Base-by-base conservation (phyloP, 1,140 invertebrate genomes). In the Chelonus insularis region DNA sequence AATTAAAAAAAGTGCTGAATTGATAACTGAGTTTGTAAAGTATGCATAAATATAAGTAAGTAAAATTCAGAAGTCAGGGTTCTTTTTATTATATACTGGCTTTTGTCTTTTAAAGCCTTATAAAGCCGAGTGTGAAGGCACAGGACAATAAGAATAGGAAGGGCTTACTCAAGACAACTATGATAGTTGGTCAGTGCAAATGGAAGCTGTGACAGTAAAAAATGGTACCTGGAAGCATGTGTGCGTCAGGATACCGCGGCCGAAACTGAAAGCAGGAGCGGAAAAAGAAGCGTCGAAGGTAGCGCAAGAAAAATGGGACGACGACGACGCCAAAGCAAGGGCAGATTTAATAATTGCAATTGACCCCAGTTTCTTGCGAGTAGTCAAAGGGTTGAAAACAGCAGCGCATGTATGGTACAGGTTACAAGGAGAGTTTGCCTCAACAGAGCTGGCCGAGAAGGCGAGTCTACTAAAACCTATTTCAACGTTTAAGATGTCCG, bases 361-460 rank as follows among this genome's bases (percentile, higher is more conserved):
- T 41, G 39, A 41, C 14, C 39, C 39, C n/a, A 41, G 39, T 41
- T 41, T 41, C n/a, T 41, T 41, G 16, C 39, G 39, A 41, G 6
- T 16, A 16, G 39, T 41, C n/a, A 41, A 41, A 41, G 39, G 39
- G 5, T 41, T 41, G 6, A 41, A 14, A 14, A 41, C 39, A 14
- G n/a, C 39, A 41, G 16, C n/a, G 16, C 11, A 41, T 14, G 16
- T 41, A 14, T 41, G 39, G 39, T n/a, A 16, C 39, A 41, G 16
- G 14, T 41, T 41, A 41, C n/a, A 41, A 14, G n/a, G 11, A 41
- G 39, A 16, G 16, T 41, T 14, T 41, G 39, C 39, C 2, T 41
- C 39, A 6, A 41, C 39, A 16, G 39, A 16, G 14, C 39, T 12
- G 14, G 39, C 14, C n/a, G 14, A 12, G 14, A n/a, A 16, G 16